These are phyloP conservation scores for Trichomycterus rosablanca DNA, from an alignment of 2,113 vertebrate species.

Conservation along the genomic window DNA sequence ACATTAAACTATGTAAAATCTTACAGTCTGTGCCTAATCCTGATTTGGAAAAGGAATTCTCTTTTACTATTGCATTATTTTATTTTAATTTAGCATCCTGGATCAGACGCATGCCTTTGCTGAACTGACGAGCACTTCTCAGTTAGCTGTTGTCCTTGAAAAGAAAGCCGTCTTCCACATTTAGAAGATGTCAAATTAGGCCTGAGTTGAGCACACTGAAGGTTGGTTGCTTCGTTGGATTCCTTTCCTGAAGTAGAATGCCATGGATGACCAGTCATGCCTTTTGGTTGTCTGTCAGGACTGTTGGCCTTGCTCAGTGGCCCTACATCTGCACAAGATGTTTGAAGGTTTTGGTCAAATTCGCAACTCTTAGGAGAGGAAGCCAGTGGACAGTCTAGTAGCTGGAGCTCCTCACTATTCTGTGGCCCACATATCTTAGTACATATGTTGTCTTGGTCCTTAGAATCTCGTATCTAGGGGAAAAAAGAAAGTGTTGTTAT, in stretches of 20 bases:
- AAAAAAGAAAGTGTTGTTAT: not conserved
- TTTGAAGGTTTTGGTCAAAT: not conserved
- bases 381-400: constrained; percentile 17
- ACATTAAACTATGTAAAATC: too few relatives aligned
- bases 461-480: constrained; percentile 58
- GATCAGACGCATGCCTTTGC: constrained; percentile 74
- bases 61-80: too few relatives aligned
- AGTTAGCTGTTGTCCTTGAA: constrained; percentile 62
- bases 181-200: constrained; percentile 9
- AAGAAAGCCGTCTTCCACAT: constrained; percentile 62
- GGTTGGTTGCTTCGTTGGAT: constrained; percentile 1
- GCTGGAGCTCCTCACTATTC: constrained; percentile 29
- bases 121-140: constrained; percentile 57
- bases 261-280: not conserved
- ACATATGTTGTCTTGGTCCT: constrained; percentile 40
- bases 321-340: not conserved
- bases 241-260: not conserved
- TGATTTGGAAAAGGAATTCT: too few relatives aligned
- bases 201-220: constrained; percentile 6
- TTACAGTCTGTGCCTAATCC: too few relatives aligned
- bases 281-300: not conserved
- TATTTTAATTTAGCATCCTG: constrained; percentile 26
- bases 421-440: constrained; percentile 28
- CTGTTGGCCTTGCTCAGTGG: not conserved
- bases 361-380: not conserved